Percentiles rank a stretch among this genome's conserved stretches.
These are phyloP conservation scores for Trichomycterus rosablanca DNA, from an alignment of 2,113 vertebrate species.

Conservation along the genomic window DNA sequence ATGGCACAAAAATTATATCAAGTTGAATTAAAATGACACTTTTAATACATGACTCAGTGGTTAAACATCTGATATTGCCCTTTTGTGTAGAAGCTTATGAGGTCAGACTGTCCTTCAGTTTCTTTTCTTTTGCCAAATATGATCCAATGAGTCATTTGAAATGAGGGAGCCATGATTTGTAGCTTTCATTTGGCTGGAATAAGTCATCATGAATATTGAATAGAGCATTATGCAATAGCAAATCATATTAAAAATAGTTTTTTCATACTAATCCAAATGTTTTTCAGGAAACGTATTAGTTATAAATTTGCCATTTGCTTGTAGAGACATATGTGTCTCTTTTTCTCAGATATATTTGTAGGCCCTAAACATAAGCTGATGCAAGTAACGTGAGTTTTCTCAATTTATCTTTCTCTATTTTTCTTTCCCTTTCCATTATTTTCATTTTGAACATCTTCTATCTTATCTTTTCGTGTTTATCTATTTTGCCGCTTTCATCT, in stretches of 20 bases:
- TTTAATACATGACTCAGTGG: conserved; percentile 22
- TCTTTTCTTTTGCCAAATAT: background rate
- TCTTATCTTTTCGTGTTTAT: conserved; percentile 44
- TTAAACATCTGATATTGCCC: conserved; percentile 1
- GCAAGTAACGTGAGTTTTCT: conserved; percentile 47
- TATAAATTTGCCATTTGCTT: background rate
- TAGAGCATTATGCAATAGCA: too few relatives aligned
- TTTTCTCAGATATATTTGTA: conserved; percentile 13
- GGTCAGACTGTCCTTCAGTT: background rate
- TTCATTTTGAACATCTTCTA: conserved; percentile 23
- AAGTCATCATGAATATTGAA: too few relatives aligned
- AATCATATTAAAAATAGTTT: background rate
- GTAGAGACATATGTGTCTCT: background rate
- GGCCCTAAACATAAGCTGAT: conserved; percentile 26
- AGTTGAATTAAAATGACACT: conserved; percentile 39
- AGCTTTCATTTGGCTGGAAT: too few relatives aligned
- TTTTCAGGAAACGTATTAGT: too few relatives aligned
- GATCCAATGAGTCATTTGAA: too few relatives aligned
- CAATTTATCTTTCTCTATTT: conserved; percentile 20
- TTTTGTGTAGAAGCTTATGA: conserved; percentile 6
- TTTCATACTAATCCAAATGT: conserved; percentile 6
- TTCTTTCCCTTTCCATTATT: conserved; percentile 17
- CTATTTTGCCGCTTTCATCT: conserved; percentile 17
- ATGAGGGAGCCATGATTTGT: too few relatives aligned
- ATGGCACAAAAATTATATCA: conserved; percentile 47